Base-by-base conservation (phyloP, 2,113 vertebrate genomes). In the Perca flavescens region DNA sequence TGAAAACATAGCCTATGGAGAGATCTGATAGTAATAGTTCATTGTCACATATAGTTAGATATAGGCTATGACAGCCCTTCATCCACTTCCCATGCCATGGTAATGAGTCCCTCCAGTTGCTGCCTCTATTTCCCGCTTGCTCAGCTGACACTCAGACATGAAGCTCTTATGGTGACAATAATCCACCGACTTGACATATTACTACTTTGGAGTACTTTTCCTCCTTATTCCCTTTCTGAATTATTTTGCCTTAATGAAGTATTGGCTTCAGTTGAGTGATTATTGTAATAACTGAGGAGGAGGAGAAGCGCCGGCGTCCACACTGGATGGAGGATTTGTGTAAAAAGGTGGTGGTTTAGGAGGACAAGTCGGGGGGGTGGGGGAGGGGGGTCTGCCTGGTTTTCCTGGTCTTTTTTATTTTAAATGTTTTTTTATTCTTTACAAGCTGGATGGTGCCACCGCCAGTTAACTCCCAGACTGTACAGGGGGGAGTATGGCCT, bases 201-300 rank as follows among this genome's bases (percentile, higher is more conserved):
- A 2, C 10, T 43, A 72, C 76, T 86, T 64, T 86, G 56, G 74
- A 86, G 82, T 50, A 72, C 52, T 60, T 72, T 73, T 40, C 50
- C 43, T 53, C 25, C 31, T 56, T 46, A 25, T 82, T 75, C 43
- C 43, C 58, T 50, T 10, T 17, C 50, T 65, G 40, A 34, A 70
- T 74, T 76, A 11, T 63, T 62, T 52, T 40, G 14, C 69, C 50
- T 74, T 91, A 94, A 95, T 94, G 90, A 94, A 93, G 72, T 90
- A 88, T 89, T 92, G 87, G 85, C 90, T 89, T 86, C 90, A 94
- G 85, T 83, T 91, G 89, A 92, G 61, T 93, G 91, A 93, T 95
- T 93, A 89, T 89, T 91, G 91, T 94, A 94, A 95, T 95, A 93
- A 92, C 81, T 86, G 79, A 79, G 77, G 72, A 79, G 78, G 77